phyloP scores from a whole-genome alignment of 2,113 vertebrate genomes.

The Tachysurus fulvidraco region DNA sequence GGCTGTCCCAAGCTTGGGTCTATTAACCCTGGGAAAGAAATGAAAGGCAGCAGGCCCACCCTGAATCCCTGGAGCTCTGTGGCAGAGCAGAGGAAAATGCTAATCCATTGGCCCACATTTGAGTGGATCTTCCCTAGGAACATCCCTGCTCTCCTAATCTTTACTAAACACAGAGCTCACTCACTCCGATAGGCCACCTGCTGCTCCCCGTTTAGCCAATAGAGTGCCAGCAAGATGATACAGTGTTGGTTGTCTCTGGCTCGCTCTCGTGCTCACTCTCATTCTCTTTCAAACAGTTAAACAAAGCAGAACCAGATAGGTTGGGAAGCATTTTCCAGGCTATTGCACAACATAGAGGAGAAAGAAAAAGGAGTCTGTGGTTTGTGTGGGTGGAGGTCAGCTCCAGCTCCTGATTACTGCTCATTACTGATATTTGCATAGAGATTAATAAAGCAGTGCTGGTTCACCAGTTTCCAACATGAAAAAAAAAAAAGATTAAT shows the following conservation, averaged over 20 bases:
- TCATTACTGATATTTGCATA: slow-evolving; percentile 32
- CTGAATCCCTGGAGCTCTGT: slow-evolving; percentile 31
- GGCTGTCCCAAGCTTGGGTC: slow-evolving; percentile 14
- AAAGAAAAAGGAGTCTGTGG: slow-evolving; percentile 11
- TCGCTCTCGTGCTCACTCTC: background rate
- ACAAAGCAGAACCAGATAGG: slow-evolving; percentile 10
- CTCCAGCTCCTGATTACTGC: slow-evolving; percentile 19
- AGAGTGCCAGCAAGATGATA: slow-evolving; percentile 19
- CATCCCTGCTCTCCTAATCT: slow-evolving; percentile 58
- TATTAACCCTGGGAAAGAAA: slow-evolving; percentile 25
- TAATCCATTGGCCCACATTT: slow-evolving; percentile 57
- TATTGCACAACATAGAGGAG: slow-evolving; percentile 13
- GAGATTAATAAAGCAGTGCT: slow-evolving; percentile 37
- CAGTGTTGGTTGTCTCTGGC: slow-evolving; percentile 19
- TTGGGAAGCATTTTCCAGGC: slow-evolving; percentile 31
- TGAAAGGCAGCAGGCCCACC: slow-evolving; percentile 24
- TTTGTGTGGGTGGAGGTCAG: slow-evolving; percentile 25
- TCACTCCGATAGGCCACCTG: slow-evolving; percentile 56
- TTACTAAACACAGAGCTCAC: slow-evolving; percentile 52
- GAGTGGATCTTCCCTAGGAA: slow-evolving; percentile 57
- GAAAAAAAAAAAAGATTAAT: background rate
- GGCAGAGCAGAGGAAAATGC: slow-evolving; percentile 36
- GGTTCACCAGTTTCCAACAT: slow-evolving; percentile 9
- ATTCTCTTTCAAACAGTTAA: slow-evolving; percentile 18
- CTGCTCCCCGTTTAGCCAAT: slow-evolving; percentile 56